Conservation (phyloP, 2,888 invertebrate species). For the Limnephilus auricula region DNA sequence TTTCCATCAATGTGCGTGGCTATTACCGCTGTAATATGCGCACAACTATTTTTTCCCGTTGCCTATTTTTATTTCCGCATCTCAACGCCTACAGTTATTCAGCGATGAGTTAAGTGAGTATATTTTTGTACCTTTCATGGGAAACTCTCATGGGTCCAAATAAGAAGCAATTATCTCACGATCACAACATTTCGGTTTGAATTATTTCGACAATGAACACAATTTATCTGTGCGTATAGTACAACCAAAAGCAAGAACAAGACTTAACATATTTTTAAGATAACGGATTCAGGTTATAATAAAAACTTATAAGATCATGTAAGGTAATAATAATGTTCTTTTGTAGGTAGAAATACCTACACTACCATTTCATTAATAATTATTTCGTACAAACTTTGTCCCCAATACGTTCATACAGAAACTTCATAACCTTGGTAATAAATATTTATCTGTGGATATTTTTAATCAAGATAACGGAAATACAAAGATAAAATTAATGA, state of each 20-base stretch:
- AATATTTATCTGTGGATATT: too few species aligned
- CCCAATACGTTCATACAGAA: too few species aligned
- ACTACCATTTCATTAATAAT: too few species aligned
- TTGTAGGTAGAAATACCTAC: too few species aligned
- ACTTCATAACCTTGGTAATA: too few species aligned
- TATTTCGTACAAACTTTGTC: too few species aligned
- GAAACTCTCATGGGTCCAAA: slow-evolving; percentile 34
- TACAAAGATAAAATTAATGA: too few species aligned
- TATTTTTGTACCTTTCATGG: not conserved
- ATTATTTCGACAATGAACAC: not conserved
- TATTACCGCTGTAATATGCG: not conserved
- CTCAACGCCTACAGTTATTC: slow-evolving; percentile 17
- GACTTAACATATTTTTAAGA: not conserved
- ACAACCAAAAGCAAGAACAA: not conserved
- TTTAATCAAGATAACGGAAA: too few species aligned
- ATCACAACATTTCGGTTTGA: not conserved
- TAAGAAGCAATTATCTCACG: slow-evolving; percentile 9
- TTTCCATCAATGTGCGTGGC: slow-evolving; percentile 17
- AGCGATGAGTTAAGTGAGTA: slow-evolving; percentile 10
- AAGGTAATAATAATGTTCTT: not conserved
- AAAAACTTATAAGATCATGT: not conserved
- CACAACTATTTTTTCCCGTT: slow-evolving; percentile 48
- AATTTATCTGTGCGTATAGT: not conserved
- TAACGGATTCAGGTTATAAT: not conserved
- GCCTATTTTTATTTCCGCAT: slow-evolving; percentile 45